These are phyloP conservation scores for Sebastes cheni DNA, from an alignment of 2,797 vertebrate species.

Conservation along the genomic window DNA sequence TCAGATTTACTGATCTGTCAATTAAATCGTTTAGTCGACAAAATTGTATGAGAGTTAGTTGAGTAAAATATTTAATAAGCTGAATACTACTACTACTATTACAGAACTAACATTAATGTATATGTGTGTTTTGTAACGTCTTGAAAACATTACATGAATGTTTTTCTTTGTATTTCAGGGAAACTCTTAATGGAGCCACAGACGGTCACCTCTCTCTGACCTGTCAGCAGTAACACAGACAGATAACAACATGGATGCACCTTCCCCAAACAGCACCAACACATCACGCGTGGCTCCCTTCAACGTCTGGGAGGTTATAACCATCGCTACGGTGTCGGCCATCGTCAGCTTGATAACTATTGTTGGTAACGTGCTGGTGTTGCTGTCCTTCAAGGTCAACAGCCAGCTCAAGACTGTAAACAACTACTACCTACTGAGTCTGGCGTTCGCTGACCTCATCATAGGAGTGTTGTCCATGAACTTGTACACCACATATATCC, in stretches of 20 bases:
- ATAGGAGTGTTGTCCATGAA: constrained; percentile 98
- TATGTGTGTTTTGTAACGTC: background rate
- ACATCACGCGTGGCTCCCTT: constrained; percentile 78
- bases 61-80: background rate
- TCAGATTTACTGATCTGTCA: no score
- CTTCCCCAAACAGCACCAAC: constrained; percentile 86
- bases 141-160: background rate
- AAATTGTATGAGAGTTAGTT: no score
- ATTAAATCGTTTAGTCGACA: no score
- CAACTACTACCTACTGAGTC: constrained; percentile 97
- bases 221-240: constrained; percentile 24
- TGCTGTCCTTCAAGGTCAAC: constrained; percentile 98
- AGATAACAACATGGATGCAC: constrained; percentile 81
- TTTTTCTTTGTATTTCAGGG: constrained; percentile 67
- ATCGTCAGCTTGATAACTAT: constrained; percentile 94
- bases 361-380: constrained; percentile 93
- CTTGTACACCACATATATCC: constrained; percentile 95
- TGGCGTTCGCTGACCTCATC: constrained; percentile 97
- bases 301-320: constrained; percentile 90
- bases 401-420: constrained; percentile 98
- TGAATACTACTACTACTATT: background rate
- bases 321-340: constrained; percentile 92
- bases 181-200: constrained; percentile 55
- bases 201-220: constrained; percentile 12
- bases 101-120: background rate